Base-by-base conservation (phyloP, 2,888 invertebrate genomes). In the Synanthedon formicaeformis region DNA sequence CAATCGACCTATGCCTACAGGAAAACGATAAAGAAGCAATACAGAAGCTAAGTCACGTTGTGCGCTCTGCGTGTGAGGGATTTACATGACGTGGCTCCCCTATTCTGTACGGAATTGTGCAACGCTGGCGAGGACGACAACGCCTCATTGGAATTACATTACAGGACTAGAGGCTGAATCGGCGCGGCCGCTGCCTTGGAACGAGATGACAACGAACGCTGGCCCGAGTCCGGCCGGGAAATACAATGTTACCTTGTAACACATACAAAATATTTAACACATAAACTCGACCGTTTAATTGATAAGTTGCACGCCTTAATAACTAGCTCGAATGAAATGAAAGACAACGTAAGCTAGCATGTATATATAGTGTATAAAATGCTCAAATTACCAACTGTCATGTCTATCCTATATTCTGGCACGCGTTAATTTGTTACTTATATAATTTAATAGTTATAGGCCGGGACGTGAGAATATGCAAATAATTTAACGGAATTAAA, bases 11-110 rank as follows among this genome's bases (percentile, higher is more conserved):
- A 18, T 34, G 52, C 65, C 65, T 67, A 70, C 73, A 81, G 80
- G 81, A 81, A 82, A 82, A 82, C 62, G 52, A 59, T 74, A 69
- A 80, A 75, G 64, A 65, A 72, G 74, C 67, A 73, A 78, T 80
- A 77, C 69, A 73, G 69, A 67, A 73, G 73, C 72, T 67, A 63
- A 69, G 71, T 80, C 81, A 82, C 83, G 81, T 78, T 69, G 62
- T 57, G 58, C 58, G 60, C 34, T 60, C 56, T 58, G 60, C 56
- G 62, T 63, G 65, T 58, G 64, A 61, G 62, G 66, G 70, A 69
- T 67, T 63, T 64, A 68, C 63, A 71, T 78, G 79, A 78, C 78
- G 73, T 66, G 70, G 65, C 73, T 69, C 75, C 34, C 73, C 70
- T 69, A 61, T 62, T 60, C 64, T 58, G 53, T 62, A 60, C 64